Evolutionary conservation across 2,888 invertebrate genomes (phyloP), one percentile per base, ranked within the genome.

Genomic region (Phoenoteleia sp.): DNA sequence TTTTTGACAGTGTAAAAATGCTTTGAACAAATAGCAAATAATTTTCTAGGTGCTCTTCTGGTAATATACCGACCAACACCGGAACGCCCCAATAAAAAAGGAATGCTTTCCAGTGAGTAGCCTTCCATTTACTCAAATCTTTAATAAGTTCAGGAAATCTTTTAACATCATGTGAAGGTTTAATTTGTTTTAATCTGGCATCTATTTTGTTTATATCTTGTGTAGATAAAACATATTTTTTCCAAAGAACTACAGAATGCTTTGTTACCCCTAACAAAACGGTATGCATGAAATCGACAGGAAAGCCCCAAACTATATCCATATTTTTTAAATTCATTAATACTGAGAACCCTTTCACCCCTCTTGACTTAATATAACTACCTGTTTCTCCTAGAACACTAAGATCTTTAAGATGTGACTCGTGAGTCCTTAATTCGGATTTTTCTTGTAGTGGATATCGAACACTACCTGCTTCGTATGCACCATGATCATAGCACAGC

Each of bases 41-140:
- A 17, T 64, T 29, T 21, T 64, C 19, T 6, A 75, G 11, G 0
- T 52, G 9, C 11, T 75, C 21, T 9, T 7, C 39, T 2, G 75
- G 75, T 21, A 64, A 27, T 42, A 27, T 39, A 39, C 27, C 29
- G 9, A 11, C 13, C 13, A 45, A 54, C 19, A 64, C 42, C 17
- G 54, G 27, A 23, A 52, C 7, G 17, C 75, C 29, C 29, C 19
- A 66, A 21, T 66, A 54, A 19, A 66, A 64, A 1, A 75, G 39
- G 76, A 71, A 72, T 15, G 81, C 29, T 29, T 67, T 71, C 71
- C 72, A 81, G 17, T 84, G 60, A 3, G 52, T 42, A n/a, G 75
- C 75, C 27, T 74, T 74, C 60, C 56, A 75, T 19, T 62, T 19
- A 19, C 29, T 13, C 7, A 29, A 21, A 5, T 75, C 52, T 13